Evolutionary conservation across 2,888 invertebrate species (phyloP).

Genomic region (Hedya salicella): DNA sequence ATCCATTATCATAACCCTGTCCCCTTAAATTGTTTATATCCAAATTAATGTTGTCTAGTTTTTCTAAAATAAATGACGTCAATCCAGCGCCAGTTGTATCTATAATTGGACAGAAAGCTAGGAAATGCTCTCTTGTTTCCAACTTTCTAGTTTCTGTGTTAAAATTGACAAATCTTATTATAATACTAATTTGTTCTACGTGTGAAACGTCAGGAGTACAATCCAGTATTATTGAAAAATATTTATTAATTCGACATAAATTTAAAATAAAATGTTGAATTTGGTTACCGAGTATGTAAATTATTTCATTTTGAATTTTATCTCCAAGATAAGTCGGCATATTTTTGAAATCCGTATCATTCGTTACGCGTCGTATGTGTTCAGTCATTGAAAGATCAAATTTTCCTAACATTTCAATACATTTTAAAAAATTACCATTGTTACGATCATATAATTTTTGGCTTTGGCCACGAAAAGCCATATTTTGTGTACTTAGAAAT

Average conservation of each 20-base stretch:
- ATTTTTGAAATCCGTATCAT: conserved; percentile 30
- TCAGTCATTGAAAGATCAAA: conserved; percentile 41
- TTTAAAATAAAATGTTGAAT: too few relatives aligned
- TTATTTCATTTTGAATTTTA: too few relatives aligned
- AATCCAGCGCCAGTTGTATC: too few relatives aligned
- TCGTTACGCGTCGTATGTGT: conserved; percentile 34
- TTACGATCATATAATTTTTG: conserved; percentile 43
- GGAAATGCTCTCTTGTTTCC: conserved; percentile 39
- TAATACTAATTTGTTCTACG: conserved; percentile 44
- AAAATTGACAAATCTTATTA: conserved; percentile 43
- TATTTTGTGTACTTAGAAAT: conserved; percentile 44
- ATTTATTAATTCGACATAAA: too few relatives aligned
- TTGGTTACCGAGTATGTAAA: too few relatives aligned
- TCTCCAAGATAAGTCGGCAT: too few relatives aligned
- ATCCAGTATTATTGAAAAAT: conserved; percentile 20
- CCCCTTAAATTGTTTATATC: too few relatives aligned
- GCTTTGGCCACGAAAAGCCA: conserved; percentile 43
- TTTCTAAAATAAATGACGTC: too few relatives aligned
- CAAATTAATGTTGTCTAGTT: too few relatives aligned
- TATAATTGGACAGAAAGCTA: too few relatives aligned
- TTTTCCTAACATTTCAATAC: conserved; percentile 44
- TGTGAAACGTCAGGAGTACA: conserved; percentile 16
- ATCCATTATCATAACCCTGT: too few relatives aligned
- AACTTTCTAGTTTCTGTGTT: conserved; percentile 44
- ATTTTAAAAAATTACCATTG: conserved; percentile 45